Base-by-base conservation (phyloP, 2,113 vertebrate genomes). In the Odocoileus hemionus region DNA sequence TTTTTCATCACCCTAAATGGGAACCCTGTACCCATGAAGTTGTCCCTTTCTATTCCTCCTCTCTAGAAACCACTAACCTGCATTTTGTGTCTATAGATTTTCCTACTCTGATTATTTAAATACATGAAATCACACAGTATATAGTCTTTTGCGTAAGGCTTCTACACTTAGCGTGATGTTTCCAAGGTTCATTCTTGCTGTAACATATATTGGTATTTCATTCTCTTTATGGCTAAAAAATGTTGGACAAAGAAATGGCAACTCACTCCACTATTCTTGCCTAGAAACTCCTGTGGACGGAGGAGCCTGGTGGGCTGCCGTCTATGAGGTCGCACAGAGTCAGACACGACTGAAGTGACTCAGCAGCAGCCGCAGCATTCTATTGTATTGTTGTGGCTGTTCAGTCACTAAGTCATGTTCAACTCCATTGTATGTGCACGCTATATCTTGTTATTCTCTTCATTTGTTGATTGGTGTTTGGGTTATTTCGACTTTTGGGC, bases 331-430 rank as follows among this genome's bases (percentile, higher is more conserved):
- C 1, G 0, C 17, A 21, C 0, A 67, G 16, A 67, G 33, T n/a
- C 3, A 0, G 33, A 7, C 33, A 9, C 0, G 1, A 67, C 33
- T 67, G 61, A 15, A 21, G 33, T 2, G 0, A 36, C n/a, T 67
- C 11, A 70, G n/a, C 64, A 70, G 15, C 54, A 19, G 17, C 54
- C 6, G 55, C 55, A 55, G 3, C 21, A 5, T 30, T 30, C 28
- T 30, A 14, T 15, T 61, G 58, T 61, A 30, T 30, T 60, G 9
- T 11, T 4, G 57, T 4, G 25, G 57, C 26, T 12, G 60, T 61
- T 61, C 28, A 61, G 60, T 30, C 28, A 61, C 60, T 61, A 30
- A 30, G 28, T 14, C 28, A 6, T 61, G 28, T 30, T 6, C 28
- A 3, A 43, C 21, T 39, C 43, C 47, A 17, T 2, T 8, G 36